Percentiles rank a stretch among this genome's conserved stretches.
Conservation (phyloP, 2,888 invertebrate genomes). For the Drymonia ruficornis region DNA sequence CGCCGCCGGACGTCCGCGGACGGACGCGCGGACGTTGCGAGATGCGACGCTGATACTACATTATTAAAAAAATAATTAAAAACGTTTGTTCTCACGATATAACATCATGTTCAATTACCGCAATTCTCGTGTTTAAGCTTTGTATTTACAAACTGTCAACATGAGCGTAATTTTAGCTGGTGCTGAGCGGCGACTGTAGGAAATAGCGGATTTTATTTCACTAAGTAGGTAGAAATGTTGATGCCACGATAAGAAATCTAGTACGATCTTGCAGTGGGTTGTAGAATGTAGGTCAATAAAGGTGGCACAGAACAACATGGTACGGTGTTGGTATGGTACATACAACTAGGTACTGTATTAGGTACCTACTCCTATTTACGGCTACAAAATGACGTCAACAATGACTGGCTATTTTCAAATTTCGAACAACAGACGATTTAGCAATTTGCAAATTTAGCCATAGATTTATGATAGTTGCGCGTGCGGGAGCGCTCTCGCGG, state of each 20-base stretch:
- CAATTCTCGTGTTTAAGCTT: background rate
- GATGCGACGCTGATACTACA: constrained; percentile 52
- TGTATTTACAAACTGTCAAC: constrained; percentile 16
- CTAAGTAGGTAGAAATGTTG: constrained; percentile 6
- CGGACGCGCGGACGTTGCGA: constrained; percentile 46
- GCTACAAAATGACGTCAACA: constrained; percentile 19
- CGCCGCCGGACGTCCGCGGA: constrained; percentile 58
- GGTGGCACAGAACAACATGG: background rate
- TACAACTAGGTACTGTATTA: background rate
- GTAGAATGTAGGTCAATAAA: background rate
- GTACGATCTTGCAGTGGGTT: background rate
- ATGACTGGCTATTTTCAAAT: constrained; percentile 25
- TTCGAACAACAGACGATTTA: constrained; percentile 22
- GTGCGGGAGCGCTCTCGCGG: too few species aligned
- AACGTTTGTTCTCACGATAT: constrained; percentile 18
- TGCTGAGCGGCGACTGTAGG: constrained; percentile 15
- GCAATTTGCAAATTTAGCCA: too few species aligned
- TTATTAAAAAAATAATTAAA: constrained; percentile 32
- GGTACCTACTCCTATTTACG: background rate
- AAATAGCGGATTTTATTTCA: constrained; percentile 22
- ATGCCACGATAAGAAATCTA: background rate
- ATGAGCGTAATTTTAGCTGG: constrained; percentile 24
- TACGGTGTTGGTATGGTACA: too few species aligned
- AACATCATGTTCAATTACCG: background rate
- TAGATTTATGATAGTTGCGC: too few species aligned